Conservation (phyloP, 2,113 vertebrate genomes). For the human region DNA sequence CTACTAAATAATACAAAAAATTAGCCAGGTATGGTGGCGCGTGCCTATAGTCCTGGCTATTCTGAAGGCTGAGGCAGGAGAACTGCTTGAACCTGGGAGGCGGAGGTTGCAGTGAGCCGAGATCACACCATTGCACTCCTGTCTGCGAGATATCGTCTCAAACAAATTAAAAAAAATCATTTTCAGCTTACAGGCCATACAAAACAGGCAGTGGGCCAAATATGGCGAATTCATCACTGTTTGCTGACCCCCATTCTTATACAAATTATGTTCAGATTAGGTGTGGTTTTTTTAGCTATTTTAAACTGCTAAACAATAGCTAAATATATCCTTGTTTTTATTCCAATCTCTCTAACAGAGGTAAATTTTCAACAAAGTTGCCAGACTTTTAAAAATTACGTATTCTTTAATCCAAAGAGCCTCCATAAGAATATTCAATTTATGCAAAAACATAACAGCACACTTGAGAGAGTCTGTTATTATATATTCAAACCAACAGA, state of each 20-base stretch:
- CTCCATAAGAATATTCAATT: background rate
- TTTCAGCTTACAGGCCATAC: background rate
- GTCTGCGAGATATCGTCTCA: too few relatives aligned
- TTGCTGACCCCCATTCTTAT: background rate
- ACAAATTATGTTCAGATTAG: conserved; percentile 24
- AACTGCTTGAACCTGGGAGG: too few relatives aligned
- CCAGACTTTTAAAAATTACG: background rate
- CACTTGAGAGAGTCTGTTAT: conserved; percentile 25
- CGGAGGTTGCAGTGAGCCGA: too few relatives aligned
- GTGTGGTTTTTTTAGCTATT: background rate
- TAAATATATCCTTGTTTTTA: conserved; percentile 35
- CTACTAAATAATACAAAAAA: too few relatives aligned
- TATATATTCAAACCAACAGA: background rate
- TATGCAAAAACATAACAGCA: conserved; percentile 2
- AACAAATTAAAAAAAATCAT: background rate
- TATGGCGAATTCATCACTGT: background rate
- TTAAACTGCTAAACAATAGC: conserved; percentile 16
- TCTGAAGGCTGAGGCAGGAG: too few relatives aligned
- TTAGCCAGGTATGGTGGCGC: too few relatives aligned
- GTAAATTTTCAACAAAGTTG: background rate
- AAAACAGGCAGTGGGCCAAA: background rate
- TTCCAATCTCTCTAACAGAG: conserved; percentile 6
- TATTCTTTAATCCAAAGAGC: conserved; percentile 12
- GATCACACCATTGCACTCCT: too few relatives aligned
- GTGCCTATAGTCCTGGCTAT: too few relatives aligned